phyloP scores from a whole-genome alignment of 2,113 vertebrate genomes.

The Rhinichthys klamathensis region DNA sequence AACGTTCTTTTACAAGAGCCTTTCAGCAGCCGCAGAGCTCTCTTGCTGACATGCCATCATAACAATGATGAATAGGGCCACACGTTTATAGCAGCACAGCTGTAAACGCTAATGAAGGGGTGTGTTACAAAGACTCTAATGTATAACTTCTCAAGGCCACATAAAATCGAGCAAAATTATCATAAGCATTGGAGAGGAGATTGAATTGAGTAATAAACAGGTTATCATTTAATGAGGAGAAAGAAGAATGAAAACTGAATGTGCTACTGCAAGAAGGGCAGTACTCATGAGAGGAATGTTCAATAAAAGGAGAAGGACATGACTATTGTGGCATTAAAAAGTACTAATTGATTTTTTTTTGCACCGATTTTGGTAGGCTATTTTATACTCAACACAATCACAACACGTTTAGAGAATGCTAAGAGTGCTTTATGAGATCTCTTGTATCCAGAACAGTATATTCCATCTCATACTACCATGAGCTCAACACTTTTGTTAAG shows the following conservation, averaged over 20 bases:
- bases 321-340: slow-evolving; percentile 22
- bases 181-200: slow-evolving; percentile 49
- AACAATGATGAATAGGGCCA: slow-evolving; percentile 75
- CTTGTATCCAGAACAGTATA: not conserved
- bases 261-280: slow-evolving; percentile 1
- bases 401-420: not conserved
- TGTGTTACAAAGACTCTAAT: slow-evolving; percentile 47
- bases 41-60: slow-evolving; percentile 71
- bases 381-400: not conserved
- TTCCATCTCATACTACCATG: not conserved
- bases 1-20: slow-evolving; percentile 67
- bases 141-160: slow-evolving; percentile 54
- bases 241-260: slow-evolving; percentile 48
- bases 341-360: not conserved
- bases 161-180: slow-evolving; percentile 62
- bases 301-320: not conserved
- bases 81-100: slow-evolving; percentile 61
- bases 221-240: slow-evolving; percentile 62
- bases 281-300: not conserved
- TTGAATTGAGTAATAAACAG: slow-evolving; percentile 58
- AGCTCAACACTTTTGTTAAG: not conserved
- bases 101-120: slow-evolving; percentile 64
- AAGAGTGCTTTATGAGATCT: not conserved
- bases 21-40: slow-evolving; percentile 64
- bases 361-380: not conserved